Evolutionary conservation across 2,888 invertebrate species (phyloP), one percentile per base, ranked within the genome.

Genomic region (Eilema depressum): DNA sequence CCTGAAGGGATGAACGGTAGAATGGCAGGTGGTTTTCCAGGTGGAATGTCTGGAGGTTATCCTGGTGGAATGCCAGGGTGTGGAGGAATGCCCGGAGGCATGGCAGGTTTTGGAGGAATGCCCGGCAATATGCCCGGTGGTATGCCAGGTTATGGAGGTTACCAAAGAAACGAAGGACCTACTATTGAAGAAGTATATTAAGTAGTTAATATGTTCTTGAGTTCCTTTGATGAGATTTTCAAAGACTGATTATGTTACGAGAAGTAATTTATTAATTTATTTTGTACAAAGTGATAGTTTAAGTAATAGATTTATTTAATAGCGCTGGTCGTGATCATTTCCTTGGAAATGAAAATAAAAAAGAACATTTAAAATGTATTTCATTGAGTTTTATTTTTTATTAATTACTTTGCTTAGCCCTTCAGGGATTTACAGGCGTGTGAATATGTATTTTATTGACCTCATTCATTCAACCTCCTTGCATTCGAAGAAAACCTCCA

Each of bases 181-280:
- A 59, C 61, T 26, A 60, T 66, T 56, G 64, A 65, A 56, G 68
- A 73, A 57, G 68, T 69, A 66, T 8, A 70, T 57, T 66, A 59
- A 64, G 30, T 33, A 33, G 33, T 23, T 8, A 41, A n/a, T 53
- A n/a, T 53, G 20, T n/a, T n/a, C n/a, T 53, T 53, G 10, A 53
- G 53, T 53, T 53, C 20, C 53, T 53, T n/a, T 53, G n/a, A 53
- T 53, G 7, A 47, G 20, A 17, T 47, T 5, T 47, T 47, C 20
- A 20, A 53, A 53, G 53, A 53, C 53, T 53, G 53, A 53, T 20
- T 53, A 53, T 53, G 53, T 53, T n/a, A n/a, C 20, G n/a, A 53
- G 10, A 10, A 8, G 2, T 53, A 53, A n/a, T n/a, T 53, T 10
- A n/a, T 7, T 53, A 53, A 53, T 53, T 53, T n/a, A n/a, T 20